Evolutionary conservation across 2,888 invertebrate species (phyloP), one percentile per base, ranked within the genome.

Genomic region (Epirrhoe alternata): DNA sequence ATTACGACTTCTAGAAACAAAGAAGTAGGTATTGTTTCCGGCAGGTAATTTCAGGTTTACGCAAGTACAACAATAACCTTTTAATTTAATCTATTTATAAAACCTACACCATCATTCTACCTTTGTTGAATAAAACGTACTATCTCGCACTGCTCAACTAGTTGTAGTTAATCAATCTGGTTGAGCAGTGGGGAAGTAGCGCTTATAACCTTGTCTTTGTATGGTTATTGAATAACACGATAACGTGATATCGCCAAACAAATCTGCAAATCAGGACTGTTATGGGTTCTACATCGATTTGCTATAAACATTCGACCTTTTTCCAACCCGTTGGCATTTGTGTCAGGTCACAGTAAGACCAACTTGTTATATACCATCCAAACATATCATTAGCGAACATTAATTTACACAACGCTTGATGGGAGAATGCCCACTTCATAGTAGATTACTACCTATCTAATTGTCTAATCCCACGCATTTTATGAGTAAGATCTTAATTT

Each of bases 241-340:
- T 50, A 59, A 31, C 55, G 49, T 58, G 70, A 59, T 68, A 66
- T 66, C 85, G 79, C 84, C 78, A 84, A 85, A 86, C 72, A 83
- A 86, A 88, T 86, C 78, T 63, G 66, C 74, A 67, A 80, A 74
- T 73, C 75, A 69, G 70, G 70, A 68, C 72, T 70, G 66, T 53
- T 77, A 74, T 71, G 70, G 61, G 66, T 73, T 69, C 50, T 31
- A 45, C 51, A 68, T 54, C 70, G 69, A 66, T 66, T 66, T 58
- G 30, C 58, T 17, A 61, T 72, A 74, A 77, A 72, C 60, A 47
- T 61, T 64, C 61, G 67, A 72, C 67, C 63, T 74, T 73, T 69
- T 65, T 65, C 63, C 59, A 50, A 42, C 55, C 35, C 51, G 8
- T 52, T 17, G n/a, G 54, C 3, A 53, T 61, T 33, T 58, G 30